Conservation (phyloP, 2,797 vertebrate genomes). For the Lycodopsis pacificus region DNA sequence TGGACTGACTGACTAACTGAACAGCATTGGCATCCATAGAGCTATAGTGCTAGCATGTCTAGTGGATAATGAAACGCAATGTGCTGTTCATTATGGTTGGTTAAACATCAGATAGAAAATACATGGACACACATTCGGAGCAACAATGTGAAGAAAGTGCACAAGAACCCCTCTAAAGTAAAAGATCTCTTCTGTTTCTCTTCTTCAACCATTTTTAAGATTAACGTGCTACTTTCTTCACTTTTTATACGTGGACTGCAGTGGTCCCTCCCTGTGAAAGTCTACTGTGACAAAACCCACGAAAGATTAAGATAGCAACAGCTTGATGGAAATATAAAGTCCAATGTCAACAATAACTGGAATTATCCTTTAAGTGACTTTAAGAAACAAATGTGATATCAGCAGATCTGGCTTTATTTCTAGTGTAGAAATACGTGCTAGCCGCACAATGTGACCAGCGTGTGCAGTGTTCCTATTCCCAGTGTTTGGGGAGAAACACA, state of each 20-base stretch:
- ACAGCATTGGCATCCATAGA: background rate
- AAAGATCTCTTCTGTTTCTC: background rate
- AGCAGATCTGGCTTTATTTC: conserved; percentile 9
- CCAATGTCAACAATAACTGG: background rate
- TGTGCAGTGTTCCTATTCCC: conserved; percentile 32
- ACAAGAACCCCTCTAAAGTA: no score
- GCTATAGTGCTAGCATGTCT: background rate
- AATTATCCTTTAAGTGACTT: conserved; percentile 10
- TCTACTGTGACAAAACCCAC: background rate
- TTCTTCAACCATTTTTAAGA: background rate
- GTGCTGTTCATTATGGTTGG: background rate
- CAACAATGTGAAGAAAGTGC: no score
- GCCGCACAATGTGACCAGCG: conserved; percentile 17
- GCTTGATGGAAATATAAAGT: background rate
- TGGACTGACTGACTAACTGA: no score
- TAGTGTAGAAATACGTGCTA: conserved; percentile 6
- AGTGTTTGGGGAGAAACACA: conserved; percentile 40
- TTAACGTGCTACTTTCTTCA: background rate
- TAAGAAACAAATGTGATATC: conserved; percentile 9
- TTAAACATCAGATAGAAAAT: background rate
- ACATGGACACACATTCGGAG: no score
- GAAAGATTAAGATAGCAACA: background rate
- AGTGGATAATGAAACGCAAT: background rate
- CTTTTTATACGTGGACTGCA: background rate
- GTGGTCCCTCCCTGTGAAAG: background rate